Evolutionary conservation across 2,113 vertebrate genomes (phyloP), one percentile per base, ranked within the genome.

Genomic region (Antechinus stuartii): DNA sequence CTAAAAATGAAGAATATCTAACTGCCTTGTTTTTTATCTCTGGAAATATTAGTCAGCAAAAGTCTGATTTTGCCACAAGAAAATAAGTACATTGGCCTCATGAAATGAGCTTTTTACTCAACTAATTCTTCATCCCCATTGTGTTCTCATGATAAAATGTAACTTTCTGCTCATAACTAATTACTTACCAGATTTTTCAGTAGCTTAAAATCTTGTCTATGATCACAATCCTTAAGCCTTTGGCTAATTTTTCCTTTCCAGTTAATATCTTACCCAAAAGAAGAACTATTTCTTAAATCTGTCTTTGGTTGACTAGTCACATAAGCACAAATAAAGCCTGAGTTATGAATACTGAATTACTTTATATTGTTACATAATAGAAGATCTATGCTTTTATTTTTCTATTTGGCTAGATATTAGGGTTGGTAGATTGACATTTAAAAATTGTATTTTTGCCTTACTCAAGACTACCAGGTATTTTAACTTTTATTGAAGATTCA

Each of bases 171-270:
- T 94, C 93, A 90, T 61, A 49, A 57, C 92, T 98, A 97, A 95
- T 97, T 97, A 96, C 97, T 84, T 94, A 97, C 84, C 98, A 98
- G 97, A 97, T 95, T 94, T 94, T 94, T 97, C 96, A 97, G 96
- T 93, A 96, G 94, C 56, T 95, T 94, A 93, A 97, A 98, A 95
- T 98, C 95, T 97, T 98, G 93, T 90, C 91, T 97, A 91, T 95
- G 96, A 97, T 93, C 90, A 95, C 96, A 97, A 96, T 11, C 95
- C 94, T 92, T 97, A 96, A 97, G 94, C 61, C 96, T 98, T 96
- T 76, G 53, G 94, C 91, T 94, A 95, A 96, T 97, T 96, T 98
- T 97, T 97, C 95, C 55, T 92, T 96, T 94, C 97, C 92, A 46
- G 91, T 97, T 97, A 98, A 95, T 97, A 97, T 96, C 91, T 95